These are phyloP conservation scores for Aplysia californica DNA, from an alignment of 1,140 invertebrate species.

Conservation along the genomic window DNA sequence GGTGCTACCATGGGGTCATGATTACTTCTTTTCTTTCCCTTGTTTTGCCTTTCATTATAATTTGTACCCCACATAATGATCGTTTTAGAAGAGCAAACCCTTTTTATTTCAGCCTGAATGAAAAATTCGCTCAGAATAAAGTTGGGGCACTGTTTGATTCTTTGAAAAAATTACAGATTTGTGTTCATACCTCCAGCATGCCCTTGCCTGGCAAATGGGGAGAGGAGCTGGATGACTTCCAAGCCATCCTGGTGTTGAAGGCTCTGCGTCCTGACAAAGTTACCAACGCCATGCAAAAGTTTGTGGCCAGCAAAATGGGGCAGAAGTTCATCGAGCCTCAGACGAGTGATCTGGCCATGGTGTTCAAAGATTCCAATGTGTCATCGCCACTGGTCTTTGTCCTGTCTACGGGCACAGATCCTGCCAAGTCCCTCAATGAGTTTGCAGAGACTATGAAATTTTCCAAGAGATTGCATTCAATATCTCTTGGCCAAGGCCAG, in stretches of 20 bases:
- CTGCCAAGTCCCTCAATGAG: slow-evolving; percentile 67
- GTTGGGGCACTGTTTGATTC: too few relatives aligned
- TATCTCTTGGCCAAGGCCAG: slow-evolving; percentile 69
- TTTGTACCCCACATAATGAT: too few relatives aligned
- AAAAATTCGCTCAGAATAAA: too few relatives aligned
- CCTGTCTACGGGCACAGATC: slow-evolving; percentile 67
- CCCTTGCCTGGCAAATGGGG: slow-evolving; percentile 69
- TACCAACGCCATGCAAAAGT: slow-evolving; percentile 68
- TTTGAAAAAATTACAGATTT: too few relatives aligned
- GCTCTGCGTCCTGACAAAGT: slow-evolving; percentile 73
- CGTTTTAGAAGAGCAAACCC: too few relatives aligned
- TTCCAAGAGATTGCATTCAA: slow-evolving; percentile 65
- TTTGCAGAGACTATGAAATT: slow-evolving; percentile 70
- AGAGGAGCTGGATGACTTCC: slow-evolving; percentile 71
- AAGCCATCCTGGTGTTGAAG: slow-evolving; percentile 67
- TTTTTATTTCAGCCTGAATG: too few relatives aligned
- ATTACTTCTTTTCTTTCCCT: too few relatives aligned
- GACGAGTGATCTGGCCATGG: slow-evolving; percentile 62
- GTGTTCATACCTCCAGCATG: too few relatives aligned
- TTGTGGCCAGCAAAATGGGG: slow-evolving; percentile 63
- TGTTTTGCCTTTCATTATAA: too few relatives aligned
- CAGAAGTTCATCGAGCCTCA: slow-evolving; percentile 69
- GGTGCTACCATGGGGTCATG: too few relatives aligned
- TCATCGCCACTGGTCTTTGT: slow-evolving; percentile 68
- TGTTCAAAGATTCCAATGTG: slow-evolving; percentile 68